These are phyloP conservation scores for Pipa parva DNA, from an alignment of 2,113 vertebrate genomes.

Conservation along the genomic window DNA sequence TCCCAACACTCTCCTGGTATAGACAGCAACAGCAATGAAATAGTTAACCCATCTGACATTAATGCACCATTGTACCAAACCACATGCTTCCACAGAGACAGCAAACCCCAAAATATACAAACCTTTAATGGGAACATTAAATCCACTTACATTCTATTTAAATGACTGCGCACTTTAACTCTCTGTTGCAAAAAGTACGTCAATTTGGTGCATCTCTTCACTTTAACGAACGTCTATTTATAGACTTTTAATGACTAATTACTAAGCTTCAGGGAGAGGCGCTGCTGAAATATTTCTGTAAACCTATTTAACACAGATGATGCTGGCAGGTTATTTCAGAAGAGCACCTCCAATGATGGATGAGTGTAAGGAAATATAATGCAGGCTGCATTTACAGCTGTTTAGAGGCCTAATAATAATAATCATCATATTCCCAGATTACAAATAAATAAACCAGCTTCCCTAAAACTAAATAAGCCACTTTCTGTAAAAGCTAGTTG, in stretches of 20 bases:
- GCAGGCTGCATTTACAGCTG: no score
- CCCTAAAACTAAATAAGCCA: no score
- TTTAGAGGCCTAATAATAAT: no score
- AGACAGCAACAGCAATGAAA: not conserved
- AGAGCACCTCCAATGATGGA: no score
- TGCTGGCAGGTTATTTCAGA: no score
- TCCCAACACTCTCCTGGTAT: not conserved
- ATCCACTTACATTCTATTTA: slow-evolving; percentile 11
- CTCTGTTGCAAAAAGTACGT: slow-evolving; percentile 25
- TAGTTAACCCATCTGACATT: not conserved
- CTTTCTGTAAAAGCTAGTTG: no score
- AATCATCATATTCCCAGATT: no score
- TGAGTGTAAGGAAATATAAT: no score
- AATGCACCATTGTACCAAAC: not conserved
- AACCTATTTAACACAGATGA: not conserved
- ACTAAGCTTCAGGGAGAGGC: not conserved
- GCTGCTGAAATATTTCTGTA: not conserved
- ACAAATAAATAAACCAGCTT: no score
- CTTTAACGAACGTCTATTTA: not conserved
- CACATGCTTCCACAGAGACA: not conserved
- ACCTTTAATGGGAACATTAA: not conserved
- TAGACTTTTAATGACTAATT: no score
- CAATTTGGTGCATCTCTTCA: not conserved
- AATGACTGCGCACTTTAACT: not conserved
- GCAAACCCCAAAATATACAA: not conserved